These are phyloP conservation scores for Silvanus unidentatus DNA, from an alignment of 2,888 invertebrate species.

Conservation along the genomic window DNA sequence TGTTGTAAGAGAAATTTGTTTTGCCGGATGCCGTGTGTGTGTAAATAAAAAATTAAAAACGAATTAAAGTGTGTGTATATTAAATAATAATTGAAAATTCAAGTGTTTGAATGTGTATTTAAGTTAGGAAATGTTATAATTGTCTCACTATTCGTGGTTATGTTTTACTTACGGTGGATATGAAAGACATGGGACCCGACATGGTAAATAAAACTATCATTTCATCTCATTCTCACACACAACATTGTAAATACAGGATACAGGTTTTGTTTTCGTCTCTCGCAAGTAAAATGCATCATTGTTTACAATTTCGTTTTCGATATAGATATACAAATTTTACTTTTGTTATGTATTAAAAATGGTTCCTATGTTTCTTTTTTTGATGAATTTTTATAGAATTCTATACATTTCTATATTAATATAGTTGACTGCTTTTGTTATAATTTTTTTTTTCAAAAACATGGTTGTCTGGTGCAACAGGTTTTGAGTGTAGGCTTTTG, in stretches of 20 bases:
- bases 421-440: not conserved
- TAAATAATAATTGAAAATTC: not conserved
- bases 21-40: slow-evolving; percentile 40
- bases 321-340: too few relatives aligned
- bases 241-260: too few relatives aligned
- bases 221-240: not conserved
- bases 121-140: not conserved
- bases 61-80: not conserved
- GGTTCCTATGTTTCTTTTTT: too few relatives aligned
- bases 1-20: slow-evolving; percentile 41
- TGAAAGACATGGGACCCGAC: slow-evolving; percentile 77
- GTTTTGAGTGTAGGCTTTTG: slow-evolving; percentile 46
- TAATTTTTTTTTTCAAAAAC: slow-evolving; percentile 1
- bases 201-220: slow-evolving; percentile 54
- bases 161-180: slow-evolving; percentile 47
- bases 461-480: slow-evolving; percentile 48
- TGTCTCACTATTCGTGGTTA: slow-evolving; percentile 19
- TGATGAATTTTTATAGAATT: too few relatives aligned
- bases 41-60: not conserved
- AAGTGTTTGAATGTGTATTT: slow-evolving; percentile 6
- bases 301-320: too few relatives aligned
- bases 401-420: too few relatives aligned
- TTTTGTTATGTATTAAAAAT: too few relatives aligned
- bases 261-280: too few relatives aligned
- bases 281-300: too few relatives aligned